These are phyloP conservation scores for Diabrotica virgifera DNA, from an alignment of 1,140 invertebrate genomes.

Conservation along the genomic window DNA sequence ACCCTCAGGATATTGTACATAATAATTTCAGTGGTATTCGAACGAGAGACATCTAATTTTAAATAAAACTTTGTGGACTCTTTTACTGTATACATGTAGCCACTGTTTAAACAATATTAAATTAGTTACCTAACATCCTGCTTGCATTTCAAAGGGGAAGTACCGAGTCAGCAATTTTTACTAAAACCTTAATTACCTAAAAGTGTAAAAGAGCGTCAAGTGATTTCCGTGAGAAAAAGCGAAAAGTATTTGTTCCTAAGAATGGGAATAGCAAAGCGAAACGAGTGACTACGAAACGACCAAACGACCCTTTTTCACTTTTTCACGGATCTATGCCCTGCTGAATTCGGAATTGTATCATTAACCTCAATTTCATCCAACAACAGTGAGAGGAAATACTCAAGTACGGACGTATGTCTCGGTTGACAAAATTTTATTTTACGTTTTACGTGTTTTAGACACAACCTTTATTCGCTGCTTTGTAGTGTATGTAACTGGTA, in stretches of 20 bases:
- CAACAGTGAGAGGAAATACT: neutral
- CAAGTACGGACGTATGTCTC: neutral
- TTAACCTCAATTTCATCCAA: slow-evolving; percentile 2
- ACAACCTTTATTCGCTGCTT: neutral
- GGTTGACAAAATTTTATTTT: slow-evolving; percentile 3
- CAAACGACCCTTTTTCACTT: neutral
- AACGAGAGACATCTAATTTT: too few species aligned
- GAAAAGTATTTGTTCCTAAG: neutral
- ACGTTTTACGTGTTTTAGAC: neutral
- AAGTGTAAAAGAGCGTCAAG: neutral
- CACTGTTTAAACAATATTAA: too few species aligned
- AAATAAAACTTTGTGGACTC: too few species aligned
- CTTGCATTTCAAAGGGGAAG: too few species aligned
- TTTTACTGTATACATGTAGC: too few species aligned
- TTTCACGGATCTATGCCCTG: neutral
- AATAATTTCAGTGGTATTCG: too few species aligned
- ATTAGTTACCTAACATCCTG: too few species aligned
- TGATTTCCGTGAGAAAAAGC: neutral
- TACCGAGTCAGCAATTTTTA: too few species aligned
- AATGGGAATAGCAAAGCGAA: neutral
- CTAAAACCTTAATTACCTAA: neutral
- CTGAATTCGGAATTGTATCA: neutral
- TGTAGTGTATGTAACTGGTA: too few species aligned
- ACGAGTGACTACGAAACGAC: neutral
- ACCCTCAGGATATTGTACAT: too few species aligned